phyloP scores from a whole-genome alignment of 2,113 vertebrate genomes.

The Meleagris gallopavo region DNA sequence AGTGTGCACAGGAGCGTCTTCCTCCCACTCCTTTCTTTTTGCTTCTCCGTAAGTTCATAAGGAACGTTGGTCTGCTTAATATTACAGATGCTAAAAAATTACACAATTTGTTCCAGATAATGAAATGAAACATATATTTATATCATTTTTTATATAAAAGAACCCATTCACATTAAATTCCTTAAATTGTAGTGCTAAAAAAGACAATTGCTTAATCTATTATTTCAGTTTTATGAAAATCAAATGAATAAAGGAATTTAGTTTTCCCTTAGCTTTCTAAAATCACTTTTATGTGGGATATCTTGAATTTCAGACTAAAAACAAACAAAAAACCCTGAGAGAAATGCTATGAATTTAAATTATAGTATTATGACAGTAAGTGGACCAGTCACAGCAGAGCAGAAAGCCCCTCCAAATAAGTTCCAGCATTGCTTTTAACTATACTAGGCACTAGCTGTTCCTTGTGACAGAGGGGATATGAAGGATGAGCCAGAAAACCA shows the following conservation, averaged over 20 bases:
- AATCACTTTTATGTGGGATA: not conserved
- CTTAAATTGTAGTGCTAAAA: not conserved
- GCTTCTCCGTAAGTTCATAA: not conserved
- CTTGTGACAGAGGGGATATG: not conserved
- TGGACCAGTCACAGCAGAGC: not conserved
- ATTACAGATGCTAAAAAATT: not conserved
- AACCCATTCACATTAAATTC: not conserved
- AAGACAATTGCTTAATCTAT: rapidly evolving
- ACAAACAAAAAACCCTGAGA: not conserved
- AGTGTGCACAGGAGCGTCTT: rapidly evolving
- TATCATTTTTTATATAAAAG: not conserved
- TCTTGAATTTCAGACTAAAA: not conserved
- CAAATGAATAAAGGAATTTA: not conserved
- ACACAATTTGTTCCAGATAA: not conserved
- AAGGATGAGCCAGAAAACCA: not conserved
- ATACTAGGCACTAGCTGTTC: not conserved
- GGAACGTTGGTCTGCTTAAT: not conserved
- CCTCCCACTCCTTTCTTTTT: not conserved
- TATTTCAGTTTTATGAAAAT: not conserved
- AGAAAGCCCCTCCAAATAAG: not conserved
- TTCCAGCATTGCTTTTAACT: not conserved
- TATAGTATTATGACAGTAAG: not conserved
- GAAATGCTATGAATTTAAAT: not conserved
- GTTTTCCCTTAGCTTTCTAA: not conserved
- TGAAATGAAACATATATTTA: not conserved